A percentile compares a stretch with the other conserved stretches of the same genome.
Conservation (phyloP, 2,113 vertebrate species). For the Malurus alboscapulatus region DNA sequence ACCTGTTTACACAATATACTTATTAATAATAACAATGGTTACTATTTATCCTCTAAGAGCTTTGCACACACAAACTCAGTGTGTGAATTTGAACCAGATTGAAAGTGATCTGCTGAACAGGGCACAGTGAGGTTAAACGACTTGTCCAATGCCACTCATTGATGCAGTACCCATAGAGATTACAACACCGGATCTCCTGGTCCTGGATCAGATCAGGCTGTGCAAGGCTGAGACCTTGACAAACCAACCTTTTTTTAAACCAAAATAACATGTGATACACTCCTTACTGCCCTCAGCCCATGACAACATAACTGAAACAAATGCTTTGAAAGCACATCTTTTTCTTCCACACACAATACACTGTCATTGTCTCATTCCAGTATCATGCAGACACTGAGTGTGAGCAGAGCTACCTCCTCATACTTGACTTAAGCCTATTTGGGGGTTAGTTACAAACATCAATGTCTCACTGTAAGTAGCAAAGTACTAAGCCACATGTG, state of each 20-base stretch:
- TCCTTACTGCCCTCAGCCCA: not conserved
- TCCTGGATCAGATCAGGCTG: not conserved
- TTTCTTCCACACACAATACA: not conserved
- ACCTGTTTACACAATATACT: constrained; percentile 21
- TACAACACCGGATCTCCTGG: not conserved
- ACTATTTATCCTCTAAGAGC: constrained; percentile 11
- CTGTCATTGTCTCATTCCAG: not conserved
- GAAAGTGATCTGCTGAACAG: not conserved
- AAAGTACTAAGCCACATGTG: not conserved
- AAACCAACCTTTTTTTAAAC: not conserved
- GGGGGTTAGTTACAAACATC: not conserved
- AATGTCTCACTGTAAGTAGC: not conserved
- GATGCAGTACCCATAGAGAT: not conserved
- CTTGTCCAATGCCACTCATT: not conserved
- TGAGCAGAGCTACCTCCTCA: not conserved
- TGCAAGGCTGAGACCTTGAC: not conserved
- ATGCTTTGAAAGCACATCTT: not conserved
- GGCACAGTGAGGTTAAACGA: not conserved
- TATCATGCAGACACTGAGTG: not conserved
- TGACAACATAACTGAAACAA: not conserved
- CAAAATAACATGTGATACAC: not conserved
- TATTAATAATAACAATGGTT: constrained; percentile 37
- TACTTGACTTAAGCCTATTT: not conserved
- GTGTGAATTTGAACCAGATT: not conserved
- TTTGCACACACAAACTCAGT: not conserved